A percentile compares a stretch with the other conserved stretches of the same genome.
phyloP scores from a whole-genome alignment of 1,140 invertebrate genomes.

The Drosophila insularis region DNA sequence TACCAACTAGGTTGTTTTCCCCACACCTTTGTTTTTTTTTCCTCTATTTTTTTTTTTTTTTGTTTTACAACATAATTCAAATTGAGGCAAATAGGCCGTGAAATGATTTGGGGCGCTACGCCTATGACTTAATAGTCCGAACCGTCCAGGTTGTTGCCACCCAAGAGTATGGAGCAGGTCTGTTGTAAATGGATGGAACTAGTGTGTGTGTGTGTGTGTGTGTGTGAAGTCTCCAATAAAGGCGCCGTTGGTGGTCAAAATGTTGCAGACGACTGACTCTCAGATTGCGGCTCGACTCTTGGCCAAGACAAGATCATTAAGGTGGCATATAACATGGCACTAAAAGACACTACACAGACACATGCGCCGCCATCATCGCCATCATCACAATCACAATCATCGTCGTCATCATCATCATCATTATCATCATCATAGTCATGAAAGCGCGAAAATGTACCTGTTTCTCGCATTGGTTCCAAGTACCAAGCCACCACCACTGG shows the following conservation, averaged over 20 bases:
- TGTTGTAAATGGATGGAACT: conserved; percentile 19
- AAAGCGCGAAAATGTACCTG: conserved; percentile 70
- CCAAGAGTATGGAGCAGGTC: conserved; percentile 37
- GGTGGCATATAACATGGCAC: conserved; percentile 82
- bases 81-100: conserved; percentile 65
- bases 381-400: conserved; percentile 11
- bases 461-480: conserved; percentile 46
- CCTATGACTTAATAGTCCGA: conserved; percentile 81
- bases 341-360: conserved; percentile 77
- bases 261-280: conserved; percentile 47
- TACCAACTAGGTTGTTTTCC: conserved; percentile 38
- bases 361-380: conserved; percentile 52
- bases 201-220: conserved; percentile 1
- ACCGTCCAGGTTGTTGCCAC: conserved; percentile 47
- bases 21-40: conserved; percentile 28
- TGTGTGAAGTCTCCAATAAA: conserved; percentile 75
- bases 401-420: conserved; percentile 29
- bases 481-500: conserved; percentile 33
- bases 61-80: conserved; percentile 73
- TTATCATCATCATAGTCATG: conserved; percentile 20
- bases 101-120: conserved; percentile 67
- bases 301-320: conserved; percentile 82
- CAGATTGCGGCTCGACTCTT: conserved; percentile 43
- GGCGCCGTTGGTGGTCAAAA: conserved; percentile 82
- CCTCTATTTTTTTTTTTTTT: conserved; percentile 67